phyloP scores from a whole-genome alignment of 2,888 invertebrate species.

The Perdita meconis region DNA sequence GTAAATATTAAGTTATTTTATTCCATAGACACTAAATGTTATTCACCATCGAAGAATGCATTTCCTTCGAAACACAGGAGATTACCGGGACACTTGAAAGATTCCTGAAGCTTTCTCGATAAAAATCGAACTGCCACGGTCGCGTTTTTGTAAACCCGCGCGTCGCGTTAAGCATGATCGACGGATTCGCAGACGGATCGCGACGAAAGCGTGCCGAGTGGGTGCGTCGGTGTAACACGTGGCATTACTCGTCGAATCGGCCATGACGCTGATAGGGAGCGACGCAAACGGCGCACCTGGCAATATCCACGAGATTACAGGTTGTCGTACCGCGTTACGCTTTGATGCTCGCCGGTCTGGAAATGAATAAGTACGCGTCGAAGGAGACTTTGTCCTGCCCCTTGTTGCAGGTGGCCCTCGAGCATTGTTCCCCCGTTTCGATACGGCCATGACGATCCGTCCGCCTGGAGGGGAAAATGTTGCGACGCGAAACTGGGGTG shows the following conservation, averaged over 20 bases:
- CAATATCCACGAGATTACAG: constrained; percentile 72
- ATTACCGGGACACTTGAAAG: background rate
- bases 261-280: constrained; percentile 54
- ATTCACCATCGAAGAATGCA: too few species aligned
- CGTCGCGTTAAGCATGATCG: constrained; percentile 28
- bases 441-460: constrained; percentile 32
- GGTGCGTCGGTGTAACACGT: constrained; percentile 40
- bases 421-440: constrained; percentile 47
- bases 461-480: background rate
- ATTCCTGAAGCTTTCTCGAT: background rate
- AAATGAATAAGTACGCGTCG: constrained; percentile 72
- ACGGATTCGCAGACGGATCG: constrained; percentile 46
- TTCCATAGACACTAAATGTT: too few species aligned
- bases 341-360: constrained; percentile 72
- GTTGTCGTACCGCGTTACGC: constrained; percentile 67
- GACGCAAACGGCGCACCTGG: constrained; percentile 68
- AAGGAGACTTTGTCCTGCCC: constrained; percentile 51
- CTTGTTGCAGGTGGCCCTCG: constrained; percentile 57
- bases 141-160: background rate
- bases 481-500: constrained; percentile 9
- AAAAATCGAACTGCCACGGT: background rate
- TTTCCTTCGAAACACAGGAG: too few species aligned
- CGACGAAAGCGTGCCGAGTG: constrained; percentile 30
- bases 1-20: too few species aligned
- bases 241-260: constrained; percentile 48